phyloP scores from a whole-genome alignment of 2,888 invertebrate species.

The Phortica okadai region DNA sequence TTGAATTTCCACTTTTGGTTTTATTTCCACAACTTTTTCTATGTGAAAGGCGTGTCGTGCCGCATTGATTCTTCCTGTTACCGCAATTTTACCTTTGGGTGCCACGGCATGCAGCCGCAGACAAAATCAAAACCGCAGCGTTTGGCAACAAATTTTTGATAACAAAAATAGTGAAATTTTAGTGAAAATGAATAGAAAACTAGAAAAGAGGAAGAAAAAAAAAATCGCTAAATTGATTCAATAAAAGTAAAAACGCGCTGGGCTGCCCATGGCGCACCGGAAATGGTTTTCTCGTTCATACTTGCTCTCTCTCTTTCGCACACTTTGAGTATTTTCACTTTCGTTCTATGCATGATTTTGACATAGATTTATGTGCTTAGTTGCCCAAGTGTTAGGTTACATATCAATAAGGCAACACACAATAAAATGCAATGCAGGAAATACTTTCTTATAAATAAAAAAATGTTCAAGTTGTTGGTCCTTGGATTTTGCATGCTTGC shows the following conservation, averaged over 20 bases:
- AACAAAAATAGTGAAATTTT: constrained; percentile 8
- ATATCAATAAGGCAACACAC: constrained; percentile 47
- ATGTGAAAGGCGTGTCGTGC: constrained; percentile 54
- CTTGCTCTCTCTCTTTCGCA: constrained; percentile 32
- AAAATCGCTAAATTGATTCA: constrained; percentile 9
- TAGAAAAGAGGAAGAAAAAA: not conserved
- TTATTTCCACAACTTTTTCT: constrained; percentile 3
- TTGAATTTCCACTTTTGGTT: constrained; percentile 55
- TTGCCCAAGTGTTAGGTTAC: constrained; percentile 70
- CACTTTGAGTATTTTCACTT: constrained; percentile 19
- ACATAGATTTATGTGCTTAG: constrained; percentile 66
- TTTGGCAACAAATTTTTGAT: not conserved
- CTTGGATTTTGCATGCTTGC: constrained; percentile 63
- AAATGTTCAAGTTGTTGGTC: constrained; percentile 51
- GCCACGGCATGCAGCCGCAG: constrained; percentile 1
- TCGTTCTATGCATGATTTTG: constrained; percentile 38
- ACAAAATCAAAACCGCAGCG: constrained; percentile 31
- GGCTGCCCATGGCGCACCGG: constrained; percentile 64
- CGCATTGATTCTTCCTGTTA: constrained; percentile 19
- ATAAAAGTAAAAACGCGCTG: constrained; percentile 21
- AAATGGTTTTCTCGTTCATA: constrained; percentile 62
- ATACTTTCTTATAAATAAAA: constrained; percentile 50
- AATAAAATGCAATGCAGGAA: constrained; percentile 58
- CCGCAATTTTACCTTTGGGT: constrained; percentile 11
- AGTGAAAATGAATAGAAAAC: not conserved